Percentiles rank a stretch among this genome's conserved stretches.
Conservation (phyloP, 2,797 vertebrate species). For the Lacerta bilineata region DNA sequence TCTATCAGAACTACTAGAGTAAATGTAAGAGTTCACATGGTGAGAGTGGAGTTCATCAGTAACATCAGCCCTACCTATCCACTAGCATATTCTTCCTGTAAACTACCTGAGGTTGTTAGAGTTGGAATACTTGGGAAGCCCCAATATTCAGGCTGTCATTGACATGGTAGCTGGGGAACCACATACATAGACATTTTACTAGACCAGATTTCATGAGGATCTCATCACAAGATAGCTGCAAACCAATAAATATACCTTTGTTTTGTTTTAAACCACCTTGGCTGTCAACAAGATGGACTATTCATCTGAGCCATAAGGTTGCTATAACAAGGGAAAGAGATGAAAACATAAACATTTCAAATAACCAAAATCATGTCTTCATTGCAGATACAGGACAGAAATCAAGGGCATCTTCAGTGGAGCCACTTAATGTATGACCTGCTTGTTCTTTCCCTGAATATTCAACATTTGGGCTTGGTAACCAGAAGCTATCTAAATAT, state of each 20-base stretch:
- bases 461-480: slow-evolving; percentile 25
- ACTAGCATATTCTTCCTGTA: neutral
- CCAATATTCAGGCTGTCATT: neutral
- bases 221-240: neutral
- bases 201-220: neutral
- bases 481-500: slow-evolving; percentile 40
- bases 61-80: too few species aligned
- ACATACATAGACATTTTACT: neutral
- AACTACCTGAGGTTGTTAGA: neutral
- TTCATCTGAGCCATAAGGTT: neutral
- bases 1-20: neutral
- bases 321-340: neutral
- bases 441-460: slow-evolving; percentile 14
- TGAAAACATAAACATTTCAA: neutral
- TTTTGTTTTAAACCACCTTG: neutral
- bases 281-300: neutral
- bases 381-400: slow-evolving; percentile 40
- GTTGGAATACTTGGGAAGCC: neutral
- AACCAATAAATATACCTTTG: neutral
- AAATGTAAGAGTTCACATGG: neutral
- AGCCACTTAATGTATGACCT: slow-evolving; percentile 27
- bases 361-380: slow-evolving; percentile 33
- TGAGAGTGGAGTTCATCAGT: neutral
- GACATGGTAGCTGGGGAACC: neutral
- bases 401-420: slow-evolving; percentile 22